phyloP scores from a whole-genome alignment of 1,140 invertebrate species.

The silkworm (Bombyx mori) region ASM3026992v2 NC_085125.1:9655001-9655500 shows the following conservation, averaged over 20 bases:
- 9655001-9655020: no score
- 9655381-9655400: conserved; percentile 19
- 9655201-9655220: conserved; percentile 67
- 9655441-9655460: no score
- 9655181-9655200: conserved; percentile 51
- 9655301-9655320: conserved; percentile 46
- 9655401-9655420: no score
- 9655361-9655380: conserved; percentile 33
- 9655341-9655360: conserved; percentile 20
- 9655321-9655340: conserved; percentile 16
- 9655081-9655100: conserved; percentile 22
- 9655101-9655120: not conserved
- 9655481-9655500: no score
- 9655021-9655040: conserved; percentile 8
- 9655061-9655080: conserved; percentile 32
- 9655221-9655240: conserved; percentile 58
- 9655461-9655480: no score
- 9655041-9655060: conserved; percentile 16
- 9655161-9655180: conserved; percentile 51
- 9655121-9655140: not conserved
- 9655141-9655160: conserved; percentile 7
- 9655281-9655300: conserved; percentile 59
- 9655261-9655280: conserved; percentile 67
- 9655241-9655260: conserved; percentile 64
- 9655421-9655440: no score